Evolutionary conservation across 1,140 invertebrate species (phyloP).

Genomic region (Conopomorpha cramerella): DNA sequence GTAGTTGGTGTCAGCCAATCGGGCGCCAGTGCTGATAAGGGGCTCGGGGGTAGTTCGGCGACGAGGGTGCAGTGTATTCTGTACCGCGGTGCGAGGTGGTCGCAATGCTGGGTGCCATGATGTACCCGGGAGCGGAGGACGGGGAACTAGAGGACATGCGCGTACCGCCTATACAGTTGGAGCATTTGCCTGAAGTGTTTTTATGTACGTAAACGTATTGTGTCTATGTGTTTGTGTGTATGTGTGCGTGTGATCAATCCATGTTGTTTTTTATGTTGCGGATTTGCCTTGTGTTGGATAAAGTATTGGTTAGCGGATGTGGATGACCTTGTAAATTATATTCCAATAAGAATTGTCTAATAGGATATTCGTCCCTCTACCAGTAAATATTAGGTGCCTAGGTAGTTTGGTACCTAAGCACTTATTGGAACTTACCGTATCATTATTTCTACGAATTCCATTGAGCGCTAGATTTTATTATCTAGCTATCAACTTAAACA

Average conservation of each 20-base stretch:
- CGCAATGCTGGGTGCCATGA: slow-evolving; percentile 55
- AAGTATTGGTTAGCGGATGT: slow-evolving; percentile 9
- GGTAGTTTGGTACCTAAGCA: too few relatives aligned
- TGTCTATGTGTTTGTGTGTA: slow-evolving; percentile 12
- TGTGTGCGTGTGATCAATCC: slow-evolving; percentile 2
- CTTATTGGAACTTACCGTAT: too few relatives aligned
- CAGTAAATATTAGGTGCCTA: too few relatives aligned
- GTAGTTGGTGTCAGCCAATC: slow-evolving; percentile 37
- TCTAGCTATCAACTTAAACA: too few relatives aligned
- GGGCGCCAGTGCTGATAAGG: slow-evolving; percentile 34
- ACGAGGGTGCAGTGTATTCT: slow-evolving; percentile 41
- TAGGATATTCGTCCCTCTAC: too few relatives aligned
- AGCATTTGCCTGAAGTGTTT: slow-evolving; percentile 74
- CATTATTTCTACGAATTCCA: too few relatives aligned
- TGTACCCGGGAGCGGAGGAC: slow-evolving; percentile 52
- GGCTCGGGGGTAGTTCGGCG: slow-evolving; percentile 38
- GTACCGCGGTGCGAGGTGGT: slow-evolving; percentile 35
- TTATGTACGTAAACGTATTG: slow-evolving; percentile 65
- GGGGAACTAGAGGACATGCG: slow-evolving; percentile 63
- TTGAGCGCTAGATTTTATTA: too few relatives aligned
- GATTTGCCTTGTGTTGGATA: too few relatives aligned
- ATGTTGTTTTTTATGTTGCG: too few relatives aligned
- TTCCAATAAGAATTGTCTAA: too few relatives aligned
- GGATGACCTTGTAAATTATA: too few relatives aligned
- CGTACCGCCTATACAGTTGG: slow-evolving; percentile 71